Evolutionary conservation across 2,888 invertebrate genomes (phyloP), one percentile per base, ranked within the genome.

Genomic region (Trissolcus brochymenae): DNA sequence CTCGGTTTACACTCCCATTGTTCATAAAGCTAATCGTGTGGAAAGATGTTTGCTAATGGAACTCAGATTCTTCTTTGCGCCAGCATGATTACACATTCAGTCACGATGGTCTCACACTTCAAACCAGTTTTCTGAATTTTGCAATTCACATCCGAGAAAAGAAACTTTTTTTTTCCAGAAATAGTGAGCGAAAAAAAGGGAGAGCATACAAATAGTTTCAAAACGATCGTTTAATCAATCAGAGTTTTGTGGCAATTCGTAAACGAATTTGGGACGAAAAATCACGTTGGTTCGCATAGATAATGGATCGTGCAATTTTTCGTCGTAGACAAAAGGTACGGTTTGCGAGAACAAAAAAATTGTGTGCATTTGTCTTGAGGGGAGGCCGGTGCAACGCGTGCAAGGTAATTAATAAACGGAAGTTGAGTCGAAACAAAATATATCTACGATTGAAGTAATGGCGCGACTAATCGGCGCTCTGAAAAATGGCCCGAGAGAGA

Each of bases 381-480:
- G 35, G 11, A 11, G 35, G 9, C 1, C 1, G 35, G 7, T 35
- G 35, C 35, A 19, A 9, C 56, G 41, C 17, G 46, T 46, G 46
- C 16, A 9, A 14, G 46, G 21, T 64, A 50, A 72, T 72, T 72
- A 72, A 72, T 65, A 65, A 16, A 4, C 57, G 35, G 11, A 40
- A 54, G n/a, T 60, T 60, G 56, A 65, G 60, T 65, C 65, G 55
- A 65, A 65, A 72, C 72, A 71, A 71, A 71, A 71, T 64, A 71
- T 71, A 62, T 57, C 62, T 41, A 46, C 25, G 55, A 64, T 71
- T 71, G 64, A 71, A 21, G 29, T 64, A 71, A 71, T 57, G 57
- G 56, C 46, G 35, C 56, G 51, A 71, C 62, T 71, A 71, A 71
- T 64, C 61, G 61, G 40, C 35, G 46, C 51, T 6, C 13, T 73